Conservation (phyloP, 2,797 vertebrate genomes). For the Hydrophis major region DNA sequence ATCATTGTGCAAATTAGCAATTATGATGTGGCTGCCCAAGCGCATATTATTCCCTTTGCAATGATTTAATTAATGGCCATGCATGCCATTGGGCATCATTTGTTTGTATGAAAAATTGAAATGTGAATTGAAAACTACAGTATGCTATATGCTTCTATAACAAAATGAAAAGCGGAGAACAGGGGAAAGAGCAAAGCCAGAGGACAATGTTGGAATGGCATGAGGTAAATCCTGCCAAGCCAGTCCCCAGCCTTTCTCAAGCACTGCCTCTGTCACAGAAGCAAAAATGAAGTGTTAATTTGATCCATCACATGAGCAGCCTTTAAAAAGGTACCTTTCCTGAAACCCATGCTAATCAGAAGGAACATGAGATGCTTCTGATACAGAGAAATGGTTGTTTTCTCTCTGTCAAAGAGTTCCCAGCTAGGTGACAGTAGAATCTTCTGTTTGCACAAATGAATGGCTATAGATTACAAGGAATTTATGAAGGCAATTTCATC, state of each 20-base stretch:
- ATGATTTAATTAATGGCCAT: neutral
- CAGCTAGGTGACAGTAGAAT: constrained; percentile 58
- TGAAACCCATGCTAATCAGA: constrained; percentile 48
- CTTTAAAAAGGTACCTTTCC: constrained; percentile 56
- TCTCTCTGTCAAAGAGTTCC: constrained; percentile 47
- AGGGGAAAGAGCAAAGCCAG: neutral
- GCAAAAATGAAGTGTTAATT: constrained; percentile 56
- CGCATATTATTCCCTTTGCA: neutral
- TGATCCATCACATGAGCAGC: constrained; percentile 42
- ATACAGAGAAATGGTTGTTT: constrained; percentile 44
- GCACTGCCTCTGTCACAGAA: neutral
- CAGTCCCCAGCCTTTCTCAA: neutral
- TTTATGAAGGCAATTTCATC: constrained; percentile 22
- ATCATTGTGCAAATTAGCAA: neutral
- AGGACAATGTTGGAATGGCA: neutral
- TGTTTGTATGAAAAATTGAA: neutral
- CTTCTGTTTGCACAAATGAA: constrained; percentile 26
- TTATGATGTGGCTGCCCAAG: neutral
- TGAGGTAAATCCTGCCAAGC: neutral
- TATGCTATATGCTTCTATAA: neutral
- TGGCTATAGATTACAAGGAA: constrained; percentile 38
- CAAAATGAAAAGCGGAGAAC: neutral
- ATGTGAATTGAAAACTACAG: neutral
- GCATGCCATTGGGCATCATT: neutral
- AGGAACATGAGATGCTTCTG: constrained; percentile 45